Evolutionary conservation across 2,797 vertebrate genomes (phyloP).

Genomic region (Poeciliopsis infans): DNA sequence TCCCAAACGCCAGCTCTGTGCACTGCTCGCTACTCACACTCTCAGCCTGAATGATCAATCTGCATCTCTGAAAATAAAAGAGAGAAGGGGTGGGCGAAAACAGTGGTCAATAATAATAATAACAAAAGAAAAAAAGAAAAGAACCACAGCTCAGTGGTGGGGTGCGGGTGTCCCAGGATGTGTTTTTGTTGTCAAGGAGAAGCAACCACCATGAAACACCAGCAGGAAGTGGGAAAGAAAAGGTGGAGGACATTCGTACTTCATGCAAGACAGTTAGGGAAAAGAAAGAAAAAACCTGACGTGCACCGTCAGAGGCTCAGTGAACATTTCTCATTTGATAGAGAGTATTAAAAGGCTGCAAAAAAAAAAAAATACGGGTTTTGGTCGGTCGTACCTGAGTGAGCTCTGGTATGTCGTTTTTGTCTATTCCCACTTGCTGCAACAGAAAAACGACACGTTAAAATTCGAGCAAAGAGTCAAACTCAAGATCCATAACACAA

Average conservation of each 20-base stretch:
- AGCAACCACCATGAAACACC: slow-evolving; percentile 16
- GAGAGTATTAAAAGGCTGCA: background rate
- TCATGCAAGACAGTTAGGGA: slow-evolving; percentile 58
- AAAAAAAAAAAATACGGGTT: background rate
- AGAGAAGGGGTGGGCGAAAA: slow-evolving; percentile 61
- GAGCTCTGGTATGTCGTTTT: slow-evolving; percentile 98
- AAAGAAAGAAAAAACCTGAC: slow-evolving; percentile 36
- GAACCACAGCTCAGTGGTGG: slow-evolving; percentile 35
- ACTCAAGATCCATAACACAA: no score
- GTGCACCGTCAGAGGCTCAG: slow-evolving; percentile 67
- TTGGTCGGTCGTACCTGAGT: slow-evolving; percentile 87
- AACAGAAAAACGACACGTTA: slow-evolving; percentile 43
- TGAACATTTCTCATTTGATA: background rate
- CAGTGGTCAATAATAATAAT: slow-evolving; percentile 56
- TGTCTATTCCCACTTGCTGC: slow-evolving; percentile 99
- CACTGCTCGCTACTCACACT: slow-evolving; percentile 77
- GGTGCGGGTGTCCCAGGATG: slow-evolving; percentile 24
- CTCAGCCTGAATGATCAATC: slow-evolving; percentile 80
- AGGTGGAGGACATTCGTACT: slow-evolving; percentile 34
- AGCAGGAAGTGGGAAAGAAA: slow-evolving; percentile 20
- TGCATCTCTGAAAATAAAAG: slow-evolving; percentile 80
- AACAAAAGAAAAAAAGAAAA: background rate
- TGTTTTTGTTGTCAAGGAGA: slow-evolving; percentile 13
- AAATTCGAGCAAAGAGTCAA: background rate
- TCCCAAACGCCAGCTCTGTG: slow-evolving; percentile 66